phyloP scores from a whole-genome alignment of 1,140 invertebrate genomes.

The Dendroctonus ponderosae region DNA sequence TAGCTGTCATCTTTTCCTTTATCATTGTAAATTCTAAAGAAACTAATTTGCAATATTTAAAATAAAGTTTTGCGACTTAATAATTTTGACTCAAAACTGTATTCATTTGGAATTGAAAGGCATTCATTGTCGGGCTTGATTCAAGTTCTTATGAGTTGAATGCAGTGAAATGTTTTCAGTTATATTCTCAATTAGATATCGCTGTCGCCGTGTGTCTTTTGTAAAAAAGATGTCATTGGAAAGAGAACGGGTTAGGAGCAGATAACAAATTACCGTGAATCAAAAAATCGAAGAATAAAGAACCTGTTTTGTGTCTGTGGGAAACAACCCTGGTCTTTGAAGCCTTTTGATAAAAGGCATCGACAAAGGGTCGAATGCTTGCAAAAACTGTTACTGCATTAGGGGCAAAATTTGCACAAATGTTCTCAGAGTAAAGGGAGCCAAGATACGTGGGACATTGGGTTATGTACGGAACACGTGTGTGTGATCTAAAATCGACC shows the following conservation, averaged over 20 bases:
- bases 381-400: constrained; percentile 19
- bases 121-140: too few species aligned
- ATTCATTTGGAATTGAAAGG: constrained; percentile 8
- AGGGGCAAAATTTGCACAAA: constrained; percentile 11
- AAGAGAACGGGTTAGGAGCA: constrained; percentile 16
- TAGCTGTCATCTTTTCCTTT: too few species aligned
- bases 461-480: too few species aligned
- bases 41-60: too few species aligned
- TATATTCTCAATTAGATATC: too few species aligned
- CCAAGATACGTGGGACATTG: too few species aligned
- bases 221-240: constrained; percentile 4
- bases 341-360: constrained; percentile 7
- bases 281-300: constrained; percentile 16
- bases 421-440: constrained; percentile 8
- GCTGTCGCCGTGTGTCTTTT: neutral
- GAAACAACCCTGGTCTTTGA: constrained; percentile 10
- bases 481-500: too few species aligned
- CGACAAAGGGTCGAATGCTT: constrained; percentile 12
- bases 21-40: too few species aligned
- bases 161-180: too few species aligned
- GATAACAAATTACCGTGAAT: constrained; percentile 30
- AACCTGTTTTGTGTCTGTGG: constrained; percentile 19
- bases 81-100: too few species aligned
- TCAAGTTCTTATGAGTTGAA: too few species aligned
- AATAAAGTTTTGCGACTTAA: too few species aligned